Evolutionary conservation across 1,140 invertebrate genomes (phyloP), one percentile per base, ranked within the genome.

Genomic region (Leguminivora glycinivorella): DNA sequence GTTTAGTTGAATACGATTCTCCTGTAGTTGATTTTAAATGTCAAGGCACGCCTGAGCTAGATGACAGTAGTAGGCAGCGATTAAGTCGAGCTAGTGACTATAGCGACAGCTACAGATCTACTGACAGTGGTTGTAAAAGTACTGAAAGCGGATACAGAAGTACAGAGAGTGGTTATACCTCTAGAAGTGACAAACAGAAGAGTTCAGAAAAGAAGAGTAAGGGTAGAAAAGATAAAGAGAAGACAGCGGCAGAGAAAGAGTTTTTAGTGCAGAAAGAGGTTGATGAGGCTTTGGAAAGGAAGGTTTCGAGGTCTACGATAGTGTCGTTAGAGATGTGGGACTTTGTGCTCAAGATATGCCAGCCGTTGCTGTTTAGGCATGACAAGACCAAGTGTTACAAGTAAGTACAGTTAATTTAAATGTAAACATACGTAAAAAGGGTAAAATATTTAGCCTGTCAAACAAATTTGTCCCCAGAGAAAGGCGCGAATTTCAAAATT

Each of bases 351-450:
- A 90, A 90, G 69, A 89, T 91, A 7, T 91, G 89, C 72, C 89
- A 91, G 70, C 89, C 89, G 0, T 74, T 91, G 38, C 66, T 91
- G 25, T 91, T 91, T 69, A 81, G 88, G 70, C 89, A 91, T 71
- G 89, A 91, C 26, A 89, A 81, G 67, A 85, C 85, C 52, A 88
- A 86, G 73, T 91, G 89, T 72, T 91, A 87, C 66, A 91, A 79
- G 88, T 91, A 69, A 85, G 84, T 79, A 25, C 56, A 4, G 19
- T 72, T 43, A 26, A 40, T 58, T 56, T 52, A 56, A 12, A 12
- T 56, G 14, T 17, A 1, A 58, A 52, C 63, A 56, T 58, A n/a
- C 52, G 38, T 26, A n/a, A 69, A 22, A 10, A 10, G 10, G 31
- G 31, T 34, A 10, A 34, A 34, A 34, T 34, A 10, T 34, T n/a